Evolutionary conservation across 2,797 vertebrate species (phyloP), one percentile per base, ranked within the genome.

Genomic region (Cynopterus sphinx): DNA sequence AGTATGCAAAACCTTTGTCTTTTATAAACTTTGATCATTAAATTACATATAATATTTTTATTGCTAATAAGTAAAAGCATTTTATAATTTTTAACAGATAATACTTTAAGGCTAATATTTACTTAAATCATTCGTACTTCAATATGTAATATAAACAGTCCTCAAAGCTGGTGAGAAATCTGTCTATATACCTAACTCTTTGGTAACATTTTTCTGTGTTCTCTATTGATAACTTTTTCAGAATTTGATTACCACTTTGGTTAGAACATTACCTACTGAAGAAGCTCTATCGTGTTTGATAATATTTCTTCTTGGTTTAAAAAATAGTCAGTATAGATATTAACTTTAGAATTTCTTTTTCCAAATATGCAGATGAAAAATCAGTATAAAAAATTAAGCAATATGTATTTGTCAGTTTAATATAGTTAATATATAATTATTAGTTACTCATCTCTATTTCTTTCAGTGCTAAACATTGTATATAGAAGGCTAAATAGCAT

Each of bases 1-100:
- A 82, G 28, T 24, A 33, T 86, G 28, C 36, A 63, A 79, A 90
- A 85, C 24, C 9, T 61, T 71, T 94, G 49, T 3, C n/a, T 67
- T 82, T 86, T 79, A 36, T 82, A 11, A 88, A 82, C 67, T 78
- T 77, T 91, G 39, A 5, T 77, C 36, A 70, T 53, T 46, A 71
- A 90, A 74, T 87, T 87, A 77, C 63, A 53, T 21, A 19, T 11
- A 19, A 24, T 61, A 85, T 81, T 92, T 79, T 88, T 85, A 36
- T 57, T 88, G 33, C 82, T 95, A 95, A 87, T 77, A 68, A 73
- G 63, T 33, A 75, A 93, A 87, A 85, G 21, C 39, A 91, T 39
- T 74, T 91, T 43, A 74, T 8, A 86, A 28, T 51, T 70, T 75
- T 61, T 43, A 84, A 67, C 28, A 73, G 33, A 75, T 53, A 89